These are phyloP conservation scores for Pelmatolapia mariae DNA, from an alignment of 2,113 vertebrate species.

Conservation along the genomic window DNA sequence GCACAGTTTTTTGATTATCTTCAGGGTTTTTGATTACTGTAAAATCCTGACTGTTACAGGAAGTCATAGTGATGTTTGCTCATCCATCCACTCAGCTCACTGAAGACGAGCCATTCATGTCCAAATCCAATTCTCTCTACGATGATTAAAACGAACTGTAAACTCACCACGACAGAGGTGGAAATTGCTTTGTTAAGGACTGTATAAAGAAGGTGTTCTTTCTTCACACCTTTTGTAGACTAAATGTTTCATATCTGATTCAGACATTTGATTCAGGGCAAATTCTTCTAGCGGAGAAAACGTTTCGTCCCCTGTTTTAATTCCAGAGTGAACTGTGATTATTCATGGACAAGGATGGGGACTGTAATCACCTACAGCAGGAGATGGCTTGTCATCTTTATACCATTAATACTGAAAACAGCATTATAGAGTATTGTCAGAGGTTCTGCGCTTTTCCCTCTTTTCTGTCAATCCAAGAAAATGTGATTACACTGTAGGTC, in stretches of 20 bases:
- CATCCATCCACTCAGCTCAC: not conserved
- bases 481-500: not conserved
- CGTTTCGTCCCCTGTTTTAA: not conserved
- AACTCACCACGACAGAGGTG: not conserved
- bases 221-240: not conserved
- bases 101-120: not conserved
- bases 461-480: not conserved
- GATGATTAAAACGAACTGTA: not conserved
- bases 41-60: constrained; percentile 12
- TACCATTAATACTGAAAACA: not conserved
- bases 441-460: not conserved
- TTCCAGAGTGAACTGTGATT: not conserved
- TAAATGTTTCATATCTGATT: not conserved
- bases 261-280: not conserved
- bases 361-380: not conserved
- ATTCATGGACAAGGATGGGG: not conserved
- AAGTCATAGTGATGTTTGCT: not conserved
- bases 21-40: constrained; percentile 42
- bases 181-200: not conserved
- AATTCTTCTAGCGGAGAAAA: not conserved
- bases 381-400: not conserved
- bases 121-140: not conserved
- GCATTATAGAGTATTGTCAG: not conserved
- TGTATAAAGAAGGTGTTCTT: not conserved
- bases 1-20: constrained; percentile 32